phyloP scores from a whole-genome alignment of 2,797 vertebrate species.

The Malacoctenus gilli region DNA sequence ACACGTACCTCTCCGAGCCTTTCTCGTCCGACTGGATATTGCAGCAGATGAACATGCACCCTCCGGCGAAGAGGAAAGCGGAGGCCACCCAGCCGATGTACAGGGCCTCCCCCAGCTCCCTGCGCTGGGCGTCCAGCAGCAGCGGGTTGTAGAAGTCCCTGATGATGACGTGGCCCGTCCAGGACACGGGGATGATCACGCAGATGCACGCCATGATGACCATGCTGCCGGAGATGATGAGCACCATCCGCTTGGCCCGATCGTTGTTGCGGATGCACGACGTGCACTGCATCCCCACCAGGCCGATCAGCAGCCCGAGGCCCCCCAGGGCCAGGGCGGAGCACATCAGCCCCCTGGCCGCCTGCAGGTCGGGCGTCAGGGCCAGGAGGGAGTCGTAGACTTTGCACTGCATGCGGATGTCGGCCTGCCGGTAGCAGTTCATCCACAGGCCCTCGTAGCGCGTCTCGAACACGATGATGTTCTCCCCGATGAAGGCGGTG shows the following conservation, averaged over 20 bases:
- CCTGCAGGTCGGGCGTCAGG: slow-evolving; percentile 85
- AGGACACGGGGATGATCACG: slow-evolving; percentile 88
- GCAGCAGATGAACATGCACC: slow-evolving; percentile 85
- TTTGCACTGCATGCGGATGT: slow-evolving; percentile 90
- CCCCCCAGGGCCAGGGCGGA: slow-evolving; percentile 77
- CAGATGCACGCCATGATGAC: slow-evolving; percentile 83
- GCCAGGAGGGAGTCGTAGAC: slow-evolving; percentile 88
- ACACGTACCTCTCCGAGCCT: slow-evolving; percentile 57
- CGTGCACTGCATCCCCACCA: slow-evolving; percentile 85
- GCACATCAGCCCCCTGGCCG: slow-evolving; percentile 91
- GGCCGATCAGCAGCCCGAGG: slow-evolving; percentile 81
- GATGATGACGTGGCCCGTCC: slow-evolving; percentile 88
- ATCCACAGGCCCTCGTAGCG: slow-evolving; percentile 95
- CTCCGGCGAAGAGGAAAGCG: slow-evolving; percentile 81
- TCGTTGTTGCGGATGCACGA: slow-evolving; percentile 75
- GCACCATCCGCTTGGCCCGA: slow-evolving; percentile 75
- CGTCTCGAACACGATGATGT: slow-evolving; percentile 92
- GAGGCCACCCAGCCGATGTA: slow-evolving; percentile 90
- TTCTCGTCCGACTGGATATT: slow-evolving; percentile 65
- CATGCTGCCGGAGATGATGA: slow-evolving; percentile 83
- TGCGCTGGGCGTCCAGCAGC: slow-evolving; percentile 82
- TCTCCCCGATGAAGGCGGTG: slow-evolving; percentile 89
- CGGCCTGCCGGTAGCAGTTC: slow-evolving; percentile 88
- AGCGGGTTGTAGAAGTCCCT: slow-evolving; percentile 88
- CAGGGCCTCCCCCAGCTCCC: slow-evolving; percentile 92